Evolutionary conservation across 2,888 invertebrate genomes (phyloP).

Genomic region (Lysandra coridon): DNA sequence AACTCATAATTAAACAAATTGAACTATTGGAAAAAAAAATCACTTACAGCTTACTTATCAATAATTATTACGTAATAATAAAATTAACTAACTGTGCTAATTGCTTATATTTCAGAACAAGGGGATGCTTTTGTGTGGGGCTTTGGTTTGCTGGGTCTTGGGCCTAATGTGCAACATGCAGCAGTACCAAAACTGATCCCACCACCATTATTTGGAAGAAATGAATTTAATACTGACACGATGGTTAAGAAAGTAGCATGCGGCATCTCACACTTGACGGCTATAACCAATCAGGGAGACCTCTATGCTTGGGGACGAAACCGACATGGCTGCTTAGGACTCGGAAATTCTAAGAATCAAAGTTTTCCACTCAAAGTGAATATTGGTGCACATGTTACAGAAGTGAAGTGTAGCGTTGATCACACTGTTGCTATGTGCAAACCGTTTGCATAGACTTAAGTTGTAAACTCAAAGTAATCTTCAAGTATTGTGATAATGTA

Average conservation of each 20-base stretch:
- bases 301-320: conserved; percentile 97
- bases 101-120: conserved; percentile 76
- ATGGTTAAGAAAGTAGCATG: conserved; percentile 84
- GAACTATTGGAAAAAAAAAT: no score
- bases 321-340: conserved; percentile 89
- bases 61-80: not conserved
- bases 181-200: conserved; percentile 87
- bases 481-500: not conserved
- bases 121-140: conserved; percentile 97
- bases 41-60: not conserved
- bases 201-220: conserved; percentile 90
- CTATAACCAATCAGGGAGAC: conserved; percentile 90
- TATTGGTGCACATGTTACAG: conserved; percentile 87
- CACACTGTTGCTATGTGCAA: conserved; percentile 89
- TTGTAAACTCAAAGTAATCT: conserved; percentile 23
- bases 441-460: conserved; percentile 79
- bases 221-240: conserved; percentile 87
- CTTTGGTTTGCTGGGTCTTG: conserved; percentile 93
- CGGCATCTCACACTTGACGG: conserved; percentile 88
- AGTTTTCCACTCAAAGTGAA: conserved; percentile 92
- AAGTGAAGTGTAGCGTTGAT: conserved; percentile 92
- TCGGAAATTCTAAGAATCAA: conserved; percentile 90
- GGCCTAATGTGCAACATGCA: conserved; percentile 87
- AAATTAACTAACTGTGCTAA: no score
- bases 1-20: not conserved